Base-by-base conservation (phyloP, 2,888 invertebrate genomes). In the Julus scanicus region DNA sequence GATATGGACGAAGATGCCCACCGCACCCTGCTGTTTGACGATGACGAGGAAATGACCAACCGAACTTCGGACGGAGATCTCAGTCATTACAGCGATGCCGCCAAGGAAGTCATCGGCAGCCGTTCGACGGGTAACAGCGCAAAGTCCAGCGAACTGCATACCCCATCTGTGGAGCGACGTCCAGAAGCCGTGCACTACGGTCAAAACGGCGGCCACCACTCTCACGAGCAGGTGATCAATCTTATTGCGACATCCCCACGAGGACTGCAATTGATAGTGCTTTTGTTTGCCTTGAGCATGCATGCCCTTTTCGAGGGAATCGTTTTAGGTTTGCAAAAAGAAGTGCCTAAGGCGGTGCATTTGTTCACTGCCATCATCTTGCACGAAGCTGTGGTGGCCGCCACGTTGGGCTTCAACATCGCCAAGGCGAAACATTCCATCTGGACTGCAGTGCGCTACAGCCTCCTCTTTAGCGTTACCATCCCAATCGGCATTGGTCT, bases 221-320 rank as follows among this genome's bases (percentile, higher is more conserved):
- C 85, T 13, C 84, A 84, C 13, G 88, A 88, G 39, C 84, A 84
- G 11, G 84, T 57, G 39, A 17, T 87, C 20, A 80, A 40, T 44
- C 49, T 87, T 8, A 40, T 87, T 6, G 88, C 84, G 20, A 49
- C 84, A 17, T 20, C 84, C 37, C 84, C 89, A 9, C 88, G 88
- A 37, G 89, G 90, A 6, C 89, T 92, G 53, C 89, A 90, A 17
- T 90, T 91, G 89, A 87, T 91, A 44, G 89, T 92, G n/a, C 89
- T 92, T 8, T 89, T 91, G 80, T 87, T 91, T 11, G 92, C 92
- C 1, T 90, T 92, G n/a, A 91, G 91, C 83, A 89, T 91, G 39
- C 92, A 92, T 89, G 91, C 92, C 39, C 85, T 92, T 39, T 92
- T 92, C 89, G 92, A 92, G 89, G 92, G 92, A 15, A 90, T 92